A percentile compares a stretch with the other conserved stretches of the same genome.
Evolutionary conservation across 2,888 invertebrate genomes (phyloP).

Genomic region (Chaitophorus viminalis): DNA sequence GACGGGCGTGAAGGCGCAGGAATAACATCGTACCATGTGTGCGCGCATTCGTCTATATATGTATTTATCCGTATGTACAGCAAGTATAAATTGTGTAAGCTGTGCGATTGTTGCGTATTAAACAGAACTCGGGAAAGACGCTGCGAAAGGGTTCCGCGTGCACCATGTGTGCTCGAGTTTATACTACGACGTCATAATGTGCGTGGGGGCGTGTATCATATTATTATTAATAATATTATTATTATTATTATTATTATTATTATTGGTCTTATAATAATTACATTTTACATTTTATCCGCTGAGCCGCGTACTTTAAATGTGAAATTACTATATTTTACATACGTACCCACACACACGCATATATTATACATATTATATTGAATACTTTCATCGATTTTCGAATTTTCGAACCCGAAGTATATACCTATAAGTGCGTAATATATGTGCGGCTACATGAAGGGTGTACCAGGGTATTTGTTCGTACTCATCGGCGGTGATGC

Average conservation of each 20-base stretch:
- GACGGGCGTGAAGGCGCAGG: background rate
- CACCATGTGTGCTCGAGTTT: background rate
- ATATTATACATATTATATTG: too few species aligned
- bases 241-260: background rate
- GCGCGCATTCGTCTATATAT: background rate
- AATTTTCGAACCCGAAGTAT: too few species aligned
- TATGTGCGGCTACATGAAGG: too few species aligned
- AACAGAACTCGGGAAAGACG: background rate
- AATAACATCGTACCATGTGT: background rate
- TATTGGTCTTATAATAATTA: background rate
- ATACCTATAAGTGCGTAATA: too few species aligned
- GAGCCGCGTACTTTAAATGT: background rate
- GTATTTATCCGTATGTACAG: background rate
- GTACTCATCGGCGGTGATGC: too few species aligned
- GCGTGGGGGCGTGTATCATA: background rate
- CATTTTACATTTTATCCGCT: background rate
- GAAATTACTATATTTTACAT: background rate
- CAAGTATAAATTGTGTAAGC: background rate
- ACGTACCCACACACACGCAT: too few species aligned
- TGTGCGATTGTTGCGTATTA: background rate
- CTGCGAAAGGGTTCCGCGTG: background rate
- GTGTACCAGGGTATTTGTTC: too few species aligned
- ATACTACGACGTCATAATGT: background rate
- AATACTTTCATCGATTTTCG: too few species aligned
- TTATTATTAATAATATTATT: background rate